Base-by-base conservation (phyloP, 2,888 invertebrate genomes). In the Hypolimnas misippus region DNA sequence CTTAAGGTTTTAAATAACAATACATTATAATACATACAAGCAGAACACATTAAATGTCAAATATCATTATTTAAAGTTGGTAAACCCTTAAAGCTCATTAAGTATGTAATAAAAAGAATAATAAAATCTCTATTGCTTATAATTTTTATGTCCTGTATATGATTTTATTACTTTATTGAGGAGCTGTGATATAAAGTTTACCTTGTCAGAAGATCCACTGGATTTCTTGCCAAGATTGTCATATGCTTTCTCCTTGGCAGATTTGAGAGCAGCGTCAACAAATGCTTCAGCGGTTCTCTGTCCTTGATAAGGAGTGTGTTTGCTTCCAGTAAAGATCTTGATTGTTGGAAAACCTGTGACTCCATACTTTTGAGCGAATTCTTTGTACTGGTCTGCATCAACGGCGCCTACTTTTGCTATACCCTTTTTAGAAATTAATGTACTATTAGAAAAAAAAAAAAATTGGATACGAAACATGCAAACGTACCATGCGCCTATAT, bases 301-400 rank as follows among this genome's bases (percentile, higher is more conserved):
- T 0, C 98, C 98, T 78, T 95, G 95, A 86, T 95, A 99, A 67
- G 98, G 97, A 38, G 94, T 94, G 4, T 98, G 97, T 86, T 98
- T 98, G 82, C 97, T 95, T 0, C 93, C 92, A 0, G 96, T 96
- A 84, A 99, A 99, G 50, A 99, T 95, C 86, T 99, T 99, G 67
- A 99, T 95, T 0, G 99, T 98, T 2, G 99, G 99, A 84, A 98
- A 99, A 54, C 99, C 98, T 71, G 93, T 91, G 35, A 99, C 96
- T 44, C 95, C 95, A 89, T 94, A 99, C 75, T 95, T 95, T 0
- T 94, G 93, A 33, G 95, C 96, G 0, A 99, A 86, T 4, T 96
- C 94, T 76, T 96, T 95, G 78, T 99, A 96, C 53, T 97, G 95
- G 81, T 99, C 98, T 44, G 97, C 97, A 92, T 99, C 96, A 0